phyloP scores from a whole-genome alignment of 2,113 vertebrate genomes.

The Megaleporinus macrocephalus region DNA sequence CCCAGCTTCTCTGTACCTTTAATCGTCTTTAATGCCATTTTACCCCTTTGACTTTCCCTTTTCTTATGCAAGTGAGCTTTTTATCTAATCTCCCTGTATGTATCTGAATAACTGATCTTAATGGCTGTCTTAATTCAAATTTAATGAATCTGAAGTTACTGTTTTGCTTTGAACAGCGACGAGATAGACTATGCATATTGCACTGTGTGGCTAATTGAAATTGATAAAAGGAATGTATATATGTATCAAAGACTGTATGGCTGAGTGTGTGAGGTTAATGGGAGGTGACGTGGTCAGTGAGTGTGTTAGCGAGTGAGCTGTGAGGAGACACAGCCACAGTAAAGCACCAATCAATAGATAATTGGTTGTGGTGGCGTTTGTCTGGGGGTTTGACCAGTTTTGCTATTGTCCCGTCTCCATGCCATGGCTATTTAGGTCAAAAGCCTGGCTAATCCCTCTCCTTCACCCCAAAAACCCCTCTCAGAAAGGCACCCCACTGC shows the following conservation, averaged over 20 bases:
- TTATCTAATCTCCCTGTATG: too few species aligned
- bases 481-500: slow-evolving; percentile 67
- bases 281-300: slow-evolving; percentile 77
- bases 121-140: too few species aligned
- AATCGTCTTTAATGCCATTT: too few species aligned
- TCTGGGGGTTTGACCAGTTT: slow-evolving; percentile 57
- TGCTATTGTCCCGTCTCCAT: slow-evolving; percentile 78
- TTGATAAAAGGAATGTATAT: not conserved
- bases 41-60: too few species aligned
- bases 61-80: too few species aligned
- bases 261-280: slow-evolving; percentile 56
- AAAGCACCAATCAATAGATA: slow-evolving; percentile 89
- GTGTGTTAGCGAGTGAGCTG: slow-evolving; percentile 74
- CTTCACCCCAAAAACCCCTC: slow-evolving; percentile 56
- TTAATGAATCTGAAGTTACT: too few species aligned
- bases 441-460: slow-evolving; percentile 77
- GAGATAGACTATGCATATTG: not conserved
- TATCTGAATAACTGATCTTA: too few species aligned
- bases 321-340: slow-evolving; percentile 79
- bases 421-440: slow-evolving; percentile 88
- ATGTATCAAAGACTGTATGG: not conserved
- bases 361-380: slow-evolving; percentile 77
- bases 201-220: not conserved
- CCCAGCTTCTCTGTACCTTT: too few species aligned
- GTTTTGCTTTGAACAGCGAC: too few species aligned